phyloP scores from a whole-genome alignment of 1,140 invertebrate species.

The Pissodes strobi region DNA sequence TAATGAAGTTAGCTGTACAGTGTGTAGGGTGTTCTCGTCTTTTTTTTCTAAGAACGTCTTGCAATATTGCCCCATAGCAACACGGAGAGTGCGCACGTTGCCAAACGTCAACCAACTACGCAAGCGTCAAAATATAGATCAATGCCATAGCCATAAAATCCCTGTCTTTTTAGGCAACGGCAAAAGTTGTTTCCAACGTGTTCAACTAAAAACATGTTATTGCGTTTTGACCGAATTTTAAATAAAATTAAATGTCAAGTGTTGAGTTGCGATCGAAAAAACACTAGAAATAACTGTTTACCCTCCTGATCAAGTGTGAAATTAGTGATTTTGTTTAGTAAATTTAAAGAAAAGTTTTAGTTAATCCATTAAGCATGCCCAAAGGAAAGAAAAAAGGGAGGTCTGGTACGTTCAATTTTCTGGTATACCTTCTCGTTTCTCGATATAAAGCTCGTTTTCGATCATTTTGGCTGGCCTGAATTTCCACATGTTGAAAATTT shows the following conservation, averaged over 20 bases:
- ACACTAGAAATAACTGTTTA: constrained; percentile 52
- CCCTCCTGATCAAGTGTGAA: constrained; percentile 56
- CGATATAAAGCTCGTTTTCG: no score
- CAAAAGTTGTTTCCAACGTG: constrained; percentile 42
- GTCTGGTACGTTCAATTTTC: constrained; percentile 49
- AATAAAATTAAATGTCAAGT: constrained; percentile 54
- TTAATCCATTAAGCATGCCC: constrained; percentile 48
- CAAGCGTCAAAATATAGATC: constrained; percentile 28
- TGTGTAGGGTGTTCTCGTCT: no score
- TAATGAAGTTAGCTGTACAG: no score
- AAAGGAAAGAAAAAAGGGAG: constrained; percentile 56
- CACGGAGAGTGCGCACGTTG: no score
- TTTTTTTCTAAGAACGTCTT: no score
- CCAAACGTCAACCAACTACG: neutral
- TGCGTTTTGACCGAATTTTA: constrained; percentile 51
- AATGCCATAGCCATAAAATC: constrained; percentile 28
- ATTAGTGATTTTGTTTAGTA: constrained; percentile 52
- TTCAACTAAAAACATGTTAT: constrained; percentile 54
- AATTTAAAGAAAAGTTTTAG: constrained; percentile 52
- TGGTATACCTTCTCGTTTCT: no score
- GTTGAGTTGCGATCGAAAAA: constrained; percentile 49
- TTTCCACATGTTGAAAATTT: neutral
- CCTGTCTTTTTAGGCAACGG: constrained; percentile 29
- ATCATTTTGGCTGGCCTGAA: neutral
- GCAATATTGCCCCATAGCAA: neutral